Conservation (phyloP, 2,888 invertebrate genomes). For the Papilio demoleus region DNA sequence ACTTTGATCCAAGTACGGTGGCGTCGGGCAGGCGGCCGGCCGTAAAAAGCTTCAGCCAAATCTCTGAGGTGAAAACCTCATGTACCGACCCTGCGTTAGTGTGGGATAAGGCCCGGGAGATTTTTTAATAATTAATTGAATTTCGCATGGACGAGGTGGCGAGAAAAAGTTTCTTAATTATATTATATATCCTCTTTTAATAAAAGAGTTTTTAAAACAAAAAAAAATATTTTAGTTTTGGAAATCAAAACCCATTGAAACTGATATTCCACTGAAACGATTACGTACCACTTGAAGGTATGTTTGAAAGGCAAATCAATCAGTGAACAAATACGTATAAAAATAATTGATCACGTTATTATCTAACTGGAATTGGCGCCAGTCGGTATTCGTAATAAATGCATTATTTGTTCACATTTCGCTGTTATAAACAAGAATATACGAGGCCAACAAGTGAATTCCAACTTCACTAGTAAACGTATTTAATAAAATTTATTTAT, state of each 20-base stretch:
- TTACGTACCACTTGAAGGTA: constrained; percentile 19
- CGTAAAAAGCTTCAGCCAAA: too few species aligned
- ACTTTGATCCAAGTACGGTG: too few species aligned
- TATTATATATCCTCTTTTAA: too few species aligned
- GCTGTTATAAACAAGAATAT: constrained; percentile 47
- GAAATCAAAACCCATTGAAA: not conserved
- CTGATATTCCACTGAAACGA: constrained; percentile 9
- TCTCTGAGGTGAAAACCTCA: too few species aligned
- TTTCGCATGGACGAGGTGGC: too few species aligned
- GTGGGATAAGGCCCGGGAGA: too few species aligned
- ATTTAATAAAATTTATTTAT: constrained; percentile 35
- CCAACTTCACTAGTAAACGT: constrained; percentile 42
- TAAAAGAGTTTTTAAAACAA: too few species aligned
- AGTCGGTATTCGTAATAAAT: constrained; percentile 43
- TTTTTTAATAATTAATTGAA: too few species aligned
- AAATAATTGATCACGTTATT: constrained; percentile 33
- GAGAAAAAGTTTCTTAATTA: too few species aligned
- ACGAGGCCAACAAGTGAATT: constrained; percentile 50
- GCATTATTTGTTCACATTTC: constrained; percentile 47
- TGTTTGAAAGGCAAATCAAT: constrained; percentile 31
- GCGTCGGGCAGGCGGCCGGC: too few species aligned
- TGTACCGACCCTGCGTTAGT: too few species aligned
- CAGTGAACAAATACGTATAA: constrained; percentile 25
- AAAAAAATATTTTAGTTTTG: too few species aligned
- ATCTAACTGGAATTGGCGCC: constrained; percentile 44